These are phyloP conservation scores for Empis livida DNA, from an alignment of 2,888 invertebrate species.

Conservation along the genomic window DNA sequence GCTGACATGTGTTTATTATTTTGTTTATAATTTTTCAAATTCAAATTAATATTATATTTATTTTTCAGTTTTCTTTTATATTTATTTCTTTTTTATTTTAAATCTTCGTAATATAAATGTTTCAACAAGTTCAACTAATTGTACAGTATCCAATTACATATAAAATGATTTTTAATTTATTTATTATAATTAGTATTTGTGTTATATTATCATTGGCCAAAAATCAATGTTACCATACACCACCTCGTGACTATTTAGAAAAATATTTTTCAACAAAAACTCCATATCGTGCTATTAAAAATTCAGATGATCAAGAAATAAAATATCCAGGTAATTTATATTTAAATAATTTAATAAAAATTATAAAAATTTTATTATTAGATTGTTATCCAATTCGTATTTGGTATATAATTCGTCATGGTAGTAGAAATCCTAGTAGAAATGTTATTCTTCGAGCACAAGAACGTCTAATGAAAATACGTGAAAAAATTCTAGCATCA, in stretches of 20 bases:
- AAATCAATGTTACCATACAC: too few relatives aligned
- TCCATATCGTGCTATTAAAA: constrained; percentile 57
- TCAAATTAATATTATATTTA: too few relatives aligned
- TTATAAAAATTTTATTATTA: constrained; percentile 19
- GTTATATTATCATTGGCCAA: too few relatives aligned
- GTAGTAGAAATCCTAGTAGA: constrained; percentile 57
- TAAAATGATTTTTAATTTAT: too few relatives aligned
- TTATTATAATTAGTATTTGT: too few relatives aligned
- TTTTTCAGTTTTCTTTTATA: too few relatives aligned
- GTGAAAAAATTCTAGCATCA: constrained; percentile 41
- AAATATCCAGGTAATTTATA: constrained; percentile 43
- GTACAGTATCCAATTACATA: too few relatives aligned
- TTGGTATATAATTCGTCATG: constrained; percentile 67
- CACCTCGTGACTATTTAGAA: constrained; percentile 18
- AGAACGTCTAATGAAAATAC: constrained; percentile 39
- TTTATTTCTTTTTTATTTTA: too few relatives aligned
- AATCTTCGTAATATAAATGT: too few relatives aligned
- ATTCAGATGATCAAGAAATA: constrained; percentile 46
- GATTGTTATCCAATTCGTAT: constrained; percentile 52
- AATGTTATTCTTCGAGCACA: constrained; percentile 42
- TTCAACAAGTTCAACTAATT: too few relatives aligned
- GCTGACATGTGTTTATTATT: too few relatives aligned
- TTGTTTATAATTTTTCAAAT: too few relatives aligned
- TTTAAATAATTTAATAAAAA: not conserved
- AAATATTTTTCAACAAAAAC: constrained; percentile 53